Evolutionary conservation across 2,113 vertebrate genomes (phyloP).

Genomic region (Balaeniceps rex): DNA sequence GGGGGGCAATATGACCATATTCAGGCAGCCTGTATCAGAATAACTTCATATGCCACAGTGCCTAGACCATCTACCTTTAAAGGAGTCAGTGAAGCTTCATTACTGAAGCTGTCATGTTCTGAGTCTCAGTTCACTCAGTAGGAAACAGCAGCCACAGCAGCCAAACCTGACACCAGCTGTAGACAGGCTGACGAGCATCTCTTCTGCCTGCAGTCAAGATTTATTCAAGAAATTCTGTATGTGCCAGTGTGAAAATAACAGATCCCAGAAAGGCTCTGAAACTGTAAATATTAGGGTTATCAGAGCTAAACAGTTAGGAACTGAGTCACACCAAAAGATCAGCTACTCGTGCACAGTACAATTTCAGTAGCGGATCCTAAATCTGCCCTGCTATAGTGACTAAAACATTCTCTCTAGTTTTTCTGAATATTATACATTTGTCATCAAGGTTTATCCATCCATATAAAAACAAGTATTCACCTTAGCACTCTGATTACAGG

Average conservation of each 20-base stretch:
- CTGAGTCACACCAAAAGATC: not conserved
- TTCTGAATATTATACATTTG: not conserved
- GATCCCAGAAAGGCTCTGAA: not conserved
- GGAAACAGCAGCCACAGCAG: not conserved
- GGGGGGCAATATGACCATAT: not conserved
- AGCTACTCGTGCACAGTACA: not conserved
- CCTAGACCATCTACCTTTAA: not conserved
- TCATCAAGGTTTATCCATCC: not conserved
- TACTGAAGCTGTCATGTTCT: not conserved
- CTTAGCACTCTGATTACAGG: not conserved
- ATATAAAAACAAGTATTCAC: not conserved
- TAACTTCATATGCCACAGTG: not conserved
- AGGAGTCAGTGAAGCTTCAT: not conserved
- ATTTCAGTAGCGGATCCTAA: not conserved
- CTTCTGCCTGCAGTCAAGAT: not conserved
- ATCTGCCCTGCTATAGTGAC: not conserved
- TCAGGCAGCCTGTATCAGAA: not conserved
- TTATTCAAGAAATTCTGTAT: conserved; percentile 2
- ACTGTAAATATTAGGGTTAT: conserved; percentile 43
- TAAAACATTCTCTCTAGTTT: not conserved
- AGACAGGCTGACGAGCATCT: not conserved
- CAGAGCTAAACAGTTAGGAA: conserved; percentile 4
- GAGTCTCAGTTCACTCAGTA: not conserved
- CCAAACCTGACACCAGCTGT: not conserved
- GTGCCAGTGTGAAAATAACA: not conserved